These are phyloP conservation scores for Myopa testacea DNA, from an alignment of 2,888 invertebrate species.

Conservation along the genomic window DNA sequence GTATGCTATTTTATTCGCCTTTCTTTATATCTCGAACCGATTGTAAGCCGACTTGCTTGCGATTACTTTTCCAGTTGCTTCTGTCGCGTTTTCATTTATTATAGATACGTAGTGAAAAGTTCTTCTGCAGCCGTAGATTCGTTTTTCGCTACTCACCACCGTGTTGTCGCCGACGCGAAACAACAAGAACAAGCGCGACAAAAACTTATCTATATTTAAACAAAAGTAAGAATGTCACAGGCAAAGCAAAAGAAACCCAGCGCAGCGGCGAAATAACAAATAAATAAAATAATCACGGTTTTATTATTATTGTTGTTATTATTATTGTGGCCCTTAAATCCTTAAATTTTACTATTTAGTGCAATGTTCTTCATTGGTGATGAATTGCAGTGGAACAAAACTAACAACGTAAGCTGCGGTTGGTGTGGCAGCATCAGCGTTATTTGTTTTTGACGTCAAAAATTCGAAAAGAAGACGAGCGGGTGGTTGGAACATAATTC, in stretches of 20 bases:
- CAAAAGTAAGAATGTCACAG: background rate
- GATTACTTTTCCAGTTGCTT: background rate
- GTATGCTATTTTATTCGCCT: too few species aligned
- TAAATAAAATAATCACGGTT: background rate
- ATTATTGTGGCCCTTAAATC: too few species aligned
- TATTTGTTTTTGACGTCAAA: too few species aligned
- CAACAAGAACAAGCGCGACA: background rate
- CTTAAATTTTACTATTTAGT: too few species aligned
- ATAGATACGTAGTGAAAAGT: background rate
- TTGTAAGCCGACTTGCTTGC: too few species aligned
- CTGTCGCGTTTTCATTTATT: background rate
- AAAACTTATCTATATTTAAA: background rate
- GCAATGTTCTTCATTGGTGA: too few species aligned
- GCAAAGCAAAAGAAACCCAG: background rate
- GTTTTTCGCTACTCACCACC: background rate
- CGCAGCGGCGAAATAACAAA: background rate
- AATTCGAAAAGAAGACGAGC: too few species aligned
- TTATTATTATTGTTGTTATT: background rate
- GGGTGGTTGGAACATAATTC: too few species aligned
- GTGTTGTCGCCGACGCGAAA: background rate
- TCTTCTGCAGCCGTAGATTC: background rate
- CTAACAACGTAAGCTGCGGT: too few species aligned
- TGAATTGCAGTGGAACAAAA: too few species aligned
- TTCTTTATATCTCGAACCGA: too few species aligned
- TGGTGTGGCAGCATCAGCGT: too few species aligned